Evolutionary conservation across 2,888 invertebrate genomes (phyloP).

Genomic region (Eilema sororculum): DNA sequence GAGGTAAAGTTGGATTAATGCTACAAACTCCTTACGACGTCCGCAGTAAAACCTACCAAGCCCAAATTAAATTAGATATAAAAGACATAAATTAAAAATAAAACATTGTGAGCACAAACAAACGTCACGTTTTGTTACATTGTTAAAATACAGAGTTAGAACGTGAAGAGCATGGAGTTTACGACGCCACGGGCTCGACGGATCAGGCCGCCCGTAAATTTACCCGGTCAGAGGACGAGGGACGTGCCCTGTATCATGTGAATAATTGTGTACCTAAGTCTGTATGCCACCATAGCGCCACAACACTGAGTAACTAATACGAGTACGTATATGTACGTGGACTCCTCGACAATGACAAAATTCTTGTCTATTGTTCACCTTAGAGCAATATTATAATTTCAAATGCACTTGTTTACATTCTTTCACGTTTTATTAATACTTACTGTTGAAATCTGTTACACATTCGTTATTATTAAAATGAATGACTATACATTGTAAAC

Average conservation of each 20-base stretch:
- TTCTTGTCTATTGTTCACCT: slow-evolving; percentile 15
- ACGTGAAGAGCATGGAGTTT: slow-evolving; percentile 54
- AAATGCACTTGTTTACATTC: slow-evolving; percentile 20
- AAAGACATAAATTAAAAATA: slow-evolving; percentile 44
- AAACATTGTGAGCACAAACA: slow-evolving; percentile 37
- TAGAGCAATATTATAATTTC: slow-evolving; percentile 5
- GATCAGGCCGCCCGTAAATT: slow-evolving; percentile 61
- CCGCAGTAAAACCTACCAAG: slow-evolving; percentile 4
- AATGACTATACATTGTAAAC: slow-evolving; percentile 11
- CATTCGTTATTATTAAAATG: slow-evolving; percentile 16
- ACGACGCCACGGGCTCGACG: slow-evolving; percentile 57
- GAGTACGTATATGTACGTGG: not conserved
- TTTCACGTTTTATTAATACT: slow-evolving; percentile 7
- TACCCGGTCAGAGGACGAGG: slow-evolving; percentile 47
- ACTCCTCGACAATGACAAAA: slow-evolving; percentile 14
- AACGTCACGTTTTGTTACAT: slow-evolving; percentile 54
- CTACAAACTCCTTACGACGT: not conserved
- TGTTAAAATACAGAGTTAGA: slow-evolving; percentile 51
- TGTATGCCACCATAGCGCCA: slow-evolving; percentile 20
- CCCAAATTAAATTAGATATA: slow-evolving; percentile 24
- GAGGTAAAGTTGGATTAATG: not conserved
- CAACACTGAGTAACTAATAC: not conserved
- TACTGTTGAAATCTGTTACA: slow-evolving; percentile 1
- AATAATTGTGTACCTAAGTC: slow-evolving; percentile 48
- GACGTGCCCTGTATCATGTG: slow-evolving; percentile 52